phyloP scores from a whole-genome alignment of 1,140 invertebrate species.

The Diuraphis noxia region DNA sequence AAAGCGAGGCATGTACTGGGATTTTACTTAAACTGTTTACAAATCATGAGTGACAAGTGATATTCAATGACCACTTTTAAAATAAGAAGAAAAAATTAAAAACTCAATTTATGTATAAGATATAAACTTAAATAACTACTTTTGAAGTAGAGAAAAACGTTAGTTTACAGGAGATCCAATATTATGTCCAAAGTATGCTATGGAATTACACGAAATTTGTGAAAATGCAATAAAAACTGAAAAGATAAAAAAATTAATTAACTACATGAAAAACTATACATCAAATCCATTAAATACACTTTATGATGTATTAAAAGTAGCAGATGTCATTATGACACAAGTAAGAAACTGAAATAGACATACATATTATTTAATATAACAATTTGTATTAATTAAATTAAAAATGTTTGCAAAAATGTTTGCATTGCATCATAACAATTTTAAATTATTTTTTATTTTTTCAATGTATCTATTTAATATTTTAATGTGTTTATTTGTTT shows the following conservation, averaged over 20 bases:
- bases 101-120: not conserved
- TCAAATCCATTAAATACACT: conserved; percentile 17
- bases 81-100: not conserved
- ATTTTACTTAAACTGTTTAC: no score
- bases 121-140: not conserved
- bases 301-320: conserved; percentile 22
- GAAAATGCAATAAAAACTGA: conserved; percentile 26
- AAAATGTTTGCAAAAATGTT: no score
- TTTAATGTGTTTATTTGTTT: not conserved
- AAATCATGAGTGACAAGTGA: no score
- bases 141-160: not conserved
- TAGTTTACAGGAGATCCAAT: conserved; percentile 10
- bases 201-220: conserved; percentile 26
- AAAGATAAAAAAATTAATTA: conserved; percentile 12
- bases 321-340: conserved; percentile 33
- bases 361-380: not conserved
- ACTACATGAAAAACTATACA: conserved; percentile 31
- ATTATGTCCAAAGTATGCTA: not conserved
- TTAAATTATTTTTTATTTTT: not conserved
- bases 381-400: not conserved
- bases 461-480: not conserved
- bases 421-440: not conserved
- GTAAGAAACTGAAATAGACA: not conserved
- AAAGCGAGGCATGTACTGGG: not conserved
- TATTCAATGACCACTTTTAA: not conserved